A percentile compares a stretch with the other conserved stretches of the same genome.
These are phyloP conservation scores for Stegana nigrithorax DNA, from an alignment of 2,888 invertebrate species.

Conservation along the genomic window DNA sequence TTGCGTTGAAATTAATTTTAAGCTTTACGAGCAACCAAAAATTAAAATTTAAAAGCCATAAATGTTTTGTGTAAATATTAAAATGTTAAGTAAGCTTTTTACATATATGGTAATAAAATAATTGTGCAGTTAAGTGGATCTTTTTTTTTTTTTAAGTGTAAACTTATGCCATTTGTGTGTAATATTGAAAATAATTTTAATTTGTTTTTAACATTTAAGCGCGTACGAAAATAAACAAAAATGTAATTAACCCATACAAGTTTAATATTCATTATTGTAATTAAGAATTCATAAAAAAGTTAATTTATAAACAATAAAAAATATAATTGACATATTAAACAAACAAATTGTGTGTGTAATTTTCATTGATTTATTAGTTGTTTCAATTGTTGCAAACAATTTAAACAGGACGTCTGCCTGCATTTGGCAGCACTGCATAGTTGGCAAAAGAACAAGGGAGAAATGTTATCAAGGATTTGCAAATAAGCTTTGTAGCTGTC, in stretches of 20 bases:
- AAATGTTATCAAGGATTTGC: background rate
- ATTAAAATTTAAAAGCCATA: no score
- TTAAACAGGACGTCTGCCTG: no score
- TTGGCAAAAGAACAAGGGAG: background rate
- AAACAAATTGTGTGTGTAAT: background rate
- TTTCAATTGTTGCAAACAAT: no score
- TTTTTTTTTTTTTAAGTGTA: background rate
- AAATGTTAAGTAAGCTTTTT: no score
- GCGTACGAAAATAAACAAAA: slow-evolving; percentile 3
- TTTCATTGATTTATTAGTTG: background rate
- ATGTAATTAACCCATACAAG: background rate
- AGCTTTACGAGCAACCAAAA: no score
- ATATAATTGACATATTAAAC: background rate
- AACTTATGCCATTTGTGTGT: no score
- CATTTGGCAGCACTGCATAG: background rate
- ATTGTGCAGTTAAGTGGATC: background rate
- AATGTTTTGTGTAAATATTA: no score
- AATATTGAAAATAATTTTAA: slow-evolving; percentile 22
- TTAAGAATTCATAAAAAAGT: slow-evolving; percentile 8
- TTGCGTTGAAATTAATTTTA: no score
- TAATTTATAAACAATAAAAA: slow-evolving; percentile 3
- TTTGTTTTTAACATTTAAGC: slow-evolving; percentile 27
- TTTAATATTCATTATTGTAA: slow-evolving; percentile 11
- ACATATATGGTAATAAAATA: no score
- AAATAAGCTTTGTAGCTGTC: no score